These are phyloP conservation scores for Chrysotoxum bicinctum DNA, from an alignment of 2,888 invertebrate species.

Conservation along the genomic window DNA sequence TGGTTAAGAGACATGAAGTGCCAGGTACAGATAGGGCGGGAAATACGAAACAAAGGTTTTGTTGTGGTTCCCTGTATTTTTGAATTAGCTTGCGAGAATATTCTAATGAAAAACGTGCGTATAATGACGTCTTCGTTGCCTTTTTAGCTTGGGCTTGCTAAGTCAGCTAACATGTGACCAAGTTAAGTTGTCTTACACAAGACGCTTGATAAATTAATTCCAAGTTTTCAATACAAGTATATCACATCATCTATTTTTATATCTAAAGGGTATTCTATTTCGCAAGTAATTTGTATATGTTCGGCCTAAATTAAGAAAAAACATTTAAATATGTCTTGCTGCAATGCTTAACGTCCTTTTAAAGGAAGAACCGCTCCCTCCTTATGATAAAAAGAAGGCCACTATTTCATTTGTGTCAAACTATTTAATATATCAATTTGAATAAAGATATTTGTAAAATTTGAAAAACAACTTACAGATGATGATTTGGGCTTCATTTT, in stretches of 20 bases:
- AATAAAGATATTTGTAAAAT: too few relatives aligned
- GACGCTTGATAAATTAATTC: not conserved
- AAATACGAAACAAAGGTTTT: conserved; percentile 26
- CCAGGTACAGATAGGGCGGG: not conserved
- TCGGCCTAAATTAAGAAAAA: conserved; percentile 11
- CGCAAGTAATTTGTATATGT: not conserved
- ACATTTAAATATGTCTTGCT: not conserved
- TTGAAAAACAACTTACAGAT: conserved; percentile 44
- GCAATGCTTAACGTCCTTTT: not conserved
- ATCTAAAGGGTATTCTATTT: conserved; percentile 31
- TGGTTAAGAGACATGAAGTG: conserved; percentile 25
- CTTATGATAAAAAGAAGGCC: not conserved
- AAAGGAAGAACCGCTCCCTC: too few relatives aligned
- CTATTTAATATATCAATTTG: too few relatives aligned
- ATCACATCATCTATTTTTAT: conserved; percentile 4
- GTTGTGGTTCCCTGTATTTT: conserved; percentile 52
- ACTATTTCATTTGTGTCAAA: not conserved
- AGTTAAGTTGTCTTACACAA: not conserved
- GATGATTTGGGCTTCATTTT: conserved; percentile 70
- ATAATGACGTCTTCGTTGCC: not conserved
- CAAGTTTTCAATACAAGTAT: not conserved
- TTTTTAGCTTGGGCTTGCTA: conserved; percentile 21
- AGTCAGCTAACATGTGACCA: conserved; percentile 46
- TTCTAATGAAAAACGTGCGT: conserved; percentile 39
- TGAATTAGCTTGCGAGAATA: conserved; percentile 28